Base-by-base conservation (phyloP, 2,797 vertebrate species). In the Gallinago nigripennis region DNA sequence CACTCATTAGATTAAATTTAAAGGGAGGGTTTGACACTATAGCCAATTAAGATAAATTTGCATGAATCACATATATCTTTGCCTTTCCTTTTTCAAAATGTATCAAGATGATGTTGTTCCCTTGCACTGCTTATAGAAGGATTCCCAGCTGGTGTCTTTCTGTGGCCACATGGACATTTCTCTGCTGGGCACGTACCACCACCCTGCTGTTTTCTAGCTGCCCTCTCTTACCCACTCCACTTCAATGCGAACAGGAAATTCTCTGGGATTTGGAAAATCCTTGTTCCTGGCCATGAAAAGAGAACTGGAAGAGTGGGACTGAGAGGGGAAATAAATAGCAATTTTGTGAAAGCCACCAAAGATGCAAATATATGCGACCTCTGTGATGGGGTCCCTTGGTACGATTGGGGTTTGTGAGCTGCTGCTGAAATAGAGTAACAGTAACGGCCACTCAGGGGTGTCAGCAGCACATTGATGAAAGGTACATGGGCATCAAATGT, bases 31-130 rank as follows among this genome's bases (percentile, higher is more conserved):
- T 80, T 91, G 91, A 86, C 72, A 86, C 57, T 41, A 35, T 27
- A 76, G 61, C 53, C 82, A 78, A 57, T 80, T 73, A 81, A 81
- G 84, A 85, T 75, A 45, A n/a, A 93, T 91, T 91, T 95, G 54
- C 37, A 56, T 78, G 64, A 54, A 48, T 81, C 45, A 19, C 3
- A 1, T 35, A 11, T 31, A 12, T 76, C 58, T 92, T 68, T 94
- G 51, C 12, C 23, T 81, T 93, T 35, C 9, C 12, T 25, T 82
- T 87, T 75, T 18, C 1, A 28, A 75, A 83, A 75, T 4, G 2
- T 37, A 66, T 37, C 19, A 70, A 63, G 65, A 25, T 18, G 61
- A n/a, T 72, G 46, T 16, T 30, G 58, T 88, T 89, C 82, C 35
- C 61, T 65, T 56, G 11, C 15, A 37, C 16, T 0, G 1, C 25